Base-by-base conservation (phyloP, 2,888 invertebrate species). In the Lysandra coridon region DNA sequence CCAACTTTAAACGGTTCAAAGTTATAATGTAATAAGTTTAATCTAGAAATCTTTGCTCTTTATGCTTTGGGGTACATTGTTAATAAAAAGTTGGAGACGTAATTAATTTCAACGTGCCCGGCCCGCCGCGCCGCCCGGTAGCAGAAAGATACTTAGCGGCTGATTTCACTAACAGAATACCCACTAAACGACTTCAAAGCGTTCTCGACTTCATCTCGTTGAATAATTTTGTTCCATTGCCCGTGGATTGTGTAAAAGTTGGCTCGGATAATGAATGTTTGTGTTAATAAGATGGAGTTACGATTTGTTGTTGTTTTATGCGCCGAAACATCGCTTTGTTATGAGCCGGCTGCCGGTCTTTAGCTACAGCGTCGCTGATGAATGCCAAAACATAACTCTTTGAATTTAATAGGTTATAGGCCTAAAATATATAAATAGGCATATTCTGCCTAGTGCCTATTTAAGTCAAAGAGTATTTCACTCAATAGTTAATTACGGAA, bases 171-270 rank as follows among this genome's bases (percentile, higher is more conserved):
- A 49, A 75, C 49, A 75, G 49, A 75, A 75, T 75, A 74, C 40
- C 44, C 74, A 74, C 74, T 74, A 75, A 75, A 30, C 53, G 75
- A 75, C 75, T 75, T 75, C 75, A 75, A 75, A 75, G 76, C 53
- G 30, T 76, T 53, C 75, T 53, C 76, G 57, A 76, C 53, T 76
- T 76, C 30, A 76, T 76, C 30, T 57, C 30, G 76, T 57, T 57
- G 57, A 76, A 76, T 76, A 76, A 76, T 57, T 76, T 76, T 76
- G 57, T 76, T 76, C 53, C 49, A 53, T 76, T 12, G 30, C 76
- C 14, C 14, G 5, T 53, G 75, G 12, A 76, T 53, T 53, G 76
- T 53, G 76, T 74, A 33, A 75, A 76, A 76, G 49, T 57, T 57
- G 53, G 17, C 53, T 30, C 12, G 49, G 44, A 23, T 76, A 33